phyloP scores from a whole-genome alignment of 2,113 vertebrate species.

The Progne subis region DNA sequence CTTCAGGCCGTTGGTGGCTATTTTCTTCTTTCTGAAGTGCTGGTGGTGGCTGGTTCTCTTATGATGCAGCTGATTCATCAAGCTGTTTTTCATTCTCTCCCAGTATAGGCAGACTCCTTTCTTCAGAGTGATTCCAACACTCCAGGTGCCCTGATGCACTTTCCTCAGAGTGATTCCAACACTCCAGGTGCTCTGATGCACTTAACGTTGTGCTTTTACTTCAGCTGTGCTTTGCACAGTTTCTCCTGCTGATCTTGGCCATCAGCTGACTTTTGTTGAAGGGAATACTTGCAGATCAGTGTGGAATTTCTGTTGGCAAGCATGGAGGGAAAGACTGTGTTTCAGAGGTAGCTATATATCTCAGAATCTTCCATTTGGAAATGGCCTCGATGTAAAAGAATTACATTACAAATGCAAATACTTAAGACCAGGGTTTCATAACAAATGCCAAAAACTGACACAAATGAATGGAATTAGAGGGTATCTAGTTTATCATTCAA shows the following conservation, averaged over 20 bases:
- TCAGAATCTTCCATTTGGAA: neutral
- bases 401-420: neutral
- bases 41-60: neutral
- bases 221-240: neutral
- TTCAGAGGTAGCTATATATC: neutral
- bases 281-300: neutral
- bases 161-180: neutral
- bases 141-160: neutral
- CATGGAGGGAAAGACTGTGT: neutral
- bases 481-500: neutral
- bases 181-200: neutral
- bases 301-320: slow-evolving; percentile 34
- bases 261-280: neutral
- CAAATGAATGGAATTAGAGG: neutral
- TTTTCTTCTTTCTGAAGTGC: neutral
- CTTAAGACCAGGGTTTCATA: neutral
- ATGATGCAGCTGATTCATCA: neutral
- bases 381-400: neutral
- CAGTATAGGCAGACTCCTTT: neutral
- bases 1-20: neutral
- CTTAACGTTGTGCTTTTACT: neutral
- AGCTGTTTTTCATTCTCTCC: neutral
- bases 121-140: neutral
- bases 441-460: neutral
- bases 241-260: neutral